Percentiles rank a stretch among this genome's conserved stretches.
These are phyloP conservation scores for Rachycentron canadum DNA, from an alignment of 2,797 vertebrate genomes.

Conservation along the genomic window DNA sequence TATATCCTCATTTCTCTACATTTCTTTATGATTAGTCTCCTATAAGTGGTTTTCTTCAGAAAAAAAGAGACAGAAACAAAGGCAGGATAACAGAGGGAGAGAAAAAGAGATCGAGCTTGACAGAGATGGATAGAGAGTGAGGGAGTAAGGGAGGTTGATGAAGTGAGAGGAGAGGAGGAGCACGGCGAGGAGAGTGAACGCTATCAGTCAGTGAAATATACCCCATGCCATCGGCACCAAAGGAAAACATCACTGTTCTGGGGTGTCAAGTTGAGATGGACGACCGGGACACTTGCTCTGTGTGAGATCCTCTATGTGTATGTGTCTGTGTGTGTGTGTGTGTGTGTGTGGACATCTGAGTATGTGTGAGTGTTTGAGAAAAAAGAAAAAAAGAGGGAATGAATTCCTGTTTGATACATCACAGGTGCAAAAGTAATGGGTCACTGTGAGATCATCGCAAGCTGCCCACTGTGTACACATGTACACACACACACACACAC, in stretches of 20 bases:
- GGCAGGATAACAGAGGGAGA: slow-evolving; percentile 8
- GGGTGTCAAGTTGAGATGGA: slow-evolving; percentile 80
- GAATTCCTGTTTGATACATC: slow-evolving; percentile 72
- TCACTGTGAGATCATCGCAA: slow-evolving; percentile 63
- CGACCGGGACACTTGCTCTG: slow-evolving; percentile 58
- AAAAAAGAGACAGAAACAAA: slow-evolving; percentile 24
- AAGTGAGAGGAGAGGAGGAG: slow-evolving; percentile 58
- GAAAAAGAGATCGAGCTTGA: slow-evolving; percentile 58
- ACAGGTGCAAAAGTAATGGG: slow-evolving; percentile 68
- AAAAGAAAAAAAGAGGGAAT: slow-evolving; percentile 29
- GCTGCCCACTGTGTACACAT: slow-evolving; percentile 46
- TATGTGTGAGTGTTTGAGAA: slow-evolving; percentile 15
- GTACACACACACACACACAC: neutral
- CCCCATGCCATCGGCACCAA: slow-evolving; percentile 61
- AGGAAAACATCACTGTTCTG: slow-evolving; percentile 81
- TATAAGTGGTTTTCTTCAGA: slow-evolving; percentile 4
- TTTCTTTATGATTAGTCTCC: slow-evolving; percentile 19
- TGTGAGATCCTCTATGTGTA: slow-evolving; percentile 45
- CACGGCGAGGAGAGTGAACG: slow-evolving; percentile 42
- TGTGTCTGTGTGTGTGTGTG: slow-evolving; percentile 29
- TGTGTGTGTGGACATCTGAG: slow-evolving; percentile 11
- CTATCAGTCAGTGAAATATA: slow-evolving; percentile 78
- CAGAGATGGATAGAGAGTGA: slow-evolving; percentile 58
- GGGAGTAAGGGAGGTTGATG: slow-evolving; percentile 48
- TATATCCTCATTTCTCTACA: slow-evolving; percentile 2